Base-by-base conservation (phyloP, 2,888 invertebrate genomes). In the Dermolepida albohirtum region DNA sequence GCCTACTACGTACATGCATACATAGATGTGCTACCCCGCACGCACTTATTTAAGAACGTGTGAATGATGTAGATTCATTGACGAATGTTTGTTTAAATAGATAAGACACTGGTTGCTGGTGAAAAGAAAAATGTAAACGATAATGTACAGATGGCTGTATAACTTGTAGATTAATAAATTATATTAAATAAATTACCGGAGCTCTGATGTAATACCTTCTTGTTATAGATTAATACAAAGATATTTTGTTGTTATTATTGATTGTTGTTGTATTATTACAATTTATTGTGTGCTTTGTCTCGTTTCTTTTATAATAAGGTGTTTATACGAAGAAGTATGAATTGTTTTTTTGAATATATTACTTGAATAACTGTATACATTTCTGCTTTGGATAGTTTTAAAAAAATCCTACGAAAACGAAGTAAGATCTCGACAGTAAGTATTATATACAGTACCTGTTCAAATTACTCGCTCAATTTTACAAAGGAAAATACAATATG, bases 101-200 rank as follows among this genome's bases (percentile, higher is more conserved):
- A 2, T 22, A n/a, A 22, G 4, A 68, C 72, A 75, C 55, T 74
- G 73, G 70, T 66, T 71, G 70, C 69, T 57, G 69, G 75, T 72
- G 72, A 67, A 43, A 29, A 59, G 6, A 50, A 68, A 66, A 59
- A 68, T 39, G 72, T 75, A 47, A 52, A 34, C 2, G 34, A 34
- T 40, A 72, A 72, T 76, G 78, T 77, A 78, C 76, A 77, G 77
- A 74, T 66, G 78, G 78, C 79, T 79, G 78, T 78, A 78, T 79
- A 79, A 79, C 72, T 78, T 78, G 78, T 76, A 77, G 72, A 67
- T 14, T 55, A 34, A 55, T 59, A 62, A 59, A 62, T 62, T 62
- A 34, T 62, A 62, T 62, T 47, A 47, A 22, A 62, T 34, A 62
- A 62, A 47, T 62, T 62, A 62, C 47, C 47, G 6, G 10, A 34